Evolutionary conservation across 2,797 vertebrate species (phyloP), one percentile per base, ranked within the genome.

Genomic region (Pogoniulus pusillus): DNA sequence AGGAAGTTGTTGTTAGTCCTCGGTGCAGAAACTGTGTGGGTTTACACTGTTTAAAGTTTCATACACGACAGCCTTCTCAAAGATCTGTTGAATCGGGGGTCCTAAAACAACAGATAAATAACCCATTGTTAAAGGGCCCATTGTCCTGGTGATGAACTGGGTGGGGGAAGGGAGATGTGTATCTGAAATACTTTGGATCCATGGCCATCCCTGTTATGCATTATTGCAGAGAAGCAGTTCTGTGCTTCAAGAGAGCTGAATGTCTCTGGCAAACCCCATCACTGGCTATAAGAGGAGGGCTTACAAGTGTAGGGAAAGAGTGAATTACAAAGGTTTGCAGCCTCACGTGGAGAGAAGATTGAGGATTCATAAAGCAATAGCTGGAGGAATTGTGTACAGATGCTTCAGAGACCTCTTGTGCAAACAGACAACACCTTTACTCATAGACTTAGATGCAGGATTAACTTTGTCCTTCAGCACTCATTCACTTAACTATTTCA

Each of bases 351-450:
- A 92, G 84, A 79, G 66, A 92, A 85, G 73, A 91, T 54, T 65
- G 79, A 72, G 76, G 73, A 91, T 82, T 92, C 87, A 85, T 87
- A 94, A 94, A 83, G 73, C 73, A 78, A 63, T 82, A 93, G 86
- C 84, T 89, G 66, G 71, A 92, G 76, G 59, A 92, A 68, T 47
- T 49, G 63, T 62, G 62, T 80, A 34, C 74, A 85, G 64, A 66
- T 88, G 71, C 79, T 92, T 94, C 70, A 76, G 90, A 90, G 85
- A 87, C 70, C 63, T 77, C 84, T 87, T 85, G 91, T 78, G 79
- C 84, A 85, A 91, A 89, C 65, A 91, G 22, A 66, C 74, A 79
- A 2, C 55, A 71, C 75, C 45, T 59, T 87, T 80, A 82, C 65
- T 91, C 82, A n/a, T 57, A 69, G 82, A 58, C 47, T 58, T 91